Percentiles rank a stretch among this genome's conserved stretches.
phyloP scores from a whole-genome alignment of 2,113 vertebrate genomes.

The Martes martes region DNA sequence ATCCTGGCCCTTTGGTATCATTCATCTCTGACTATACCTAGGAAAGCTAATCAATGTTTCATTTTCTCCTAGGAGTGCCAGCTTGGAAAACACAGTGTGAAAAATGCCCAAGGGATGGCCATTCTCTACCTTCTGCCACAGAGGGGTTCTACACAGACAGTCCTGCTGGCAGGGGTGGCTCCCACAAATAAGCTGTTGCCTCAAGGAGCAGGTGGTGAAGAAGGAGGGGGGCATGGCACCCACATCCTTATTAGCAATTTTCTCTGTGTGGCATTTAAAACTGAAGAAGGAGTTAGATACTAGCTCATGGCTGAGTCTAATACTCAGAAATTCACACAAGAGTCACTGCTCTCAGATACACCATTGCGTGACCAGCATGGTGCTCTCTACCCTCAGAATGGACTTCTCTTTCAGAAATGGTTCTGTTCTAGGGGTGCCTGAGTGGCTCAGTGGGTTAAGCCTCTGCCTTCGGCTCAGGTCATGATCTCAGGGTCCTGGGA shows the following conservation, averaged over 20 bases:
- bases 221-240: not conserved
- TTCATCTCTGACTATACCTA: not conserved
- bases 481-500: no score
- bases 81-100: not conserved
- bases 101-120: not conserved
- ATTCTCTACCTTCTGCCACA: not conserved
- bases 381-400: not conserved
- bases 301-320: not conserved
- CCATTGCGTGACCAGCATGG: not conserved
- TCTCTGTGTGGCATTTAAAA: not conserved
- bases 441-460: no score
- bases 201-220: not conserved
- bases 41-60: not conserved
- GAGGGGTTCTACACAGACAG: not conserved
- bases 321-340: not conserved
- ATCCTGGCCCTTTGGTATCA: not conserved
- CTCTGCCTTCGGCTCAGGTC: no score
- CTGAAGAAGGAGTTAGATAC: not conserved
- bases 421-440: no score
- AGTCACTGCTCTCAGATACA: not conserved
- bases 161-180: not conserved
- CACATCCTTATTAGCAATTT: not conserved
- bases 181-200: not conserved
- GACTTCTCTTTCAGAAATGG: not conserved
- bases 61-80: not conserved